Conservation (phyloP, 2,113 vertebrate species). For the Alligator sinensis region DNA sequence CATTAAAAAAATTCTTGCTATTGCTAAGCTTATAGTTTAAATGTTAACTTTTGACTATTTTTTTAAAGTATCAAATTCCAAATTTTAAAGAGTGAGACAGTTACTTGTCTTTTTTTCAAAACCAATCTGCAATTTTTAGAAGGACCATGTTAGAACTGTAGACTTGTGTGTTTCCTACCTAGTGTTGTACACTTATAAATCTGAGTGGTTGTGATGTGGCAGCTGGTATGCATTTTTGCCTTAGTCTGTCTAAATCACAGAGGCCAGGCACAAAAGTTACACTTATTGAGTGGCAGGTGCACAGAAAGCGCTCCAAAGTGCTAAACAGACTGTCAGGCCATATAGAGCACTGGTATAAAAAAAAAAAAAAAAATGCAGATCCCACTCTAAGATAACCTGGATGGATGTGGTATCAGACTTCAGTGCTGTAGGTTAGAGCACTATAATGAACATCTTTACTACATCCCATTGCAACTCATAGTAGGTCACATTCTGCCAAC, state of each 20-base stretch:
- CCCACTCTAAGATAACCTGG: too few species aligned
- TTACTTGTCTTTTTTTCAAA: slow-evolving; percentile 19
- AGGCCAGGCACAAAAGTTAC: too few species aligned
- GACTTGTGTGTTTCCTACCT: slow-evolving; percentile 15
- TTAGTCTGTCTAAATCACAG: slow-evolving; percentile 6
- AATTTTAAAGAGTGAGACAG: not conserved
- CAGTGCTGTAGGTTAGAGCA: too few species aligned
- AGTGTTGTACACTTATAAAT: slow-evolving; percentile 23
- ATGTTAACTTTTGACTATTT: not conserved
- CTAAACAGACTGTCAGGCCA: too few species aligned
- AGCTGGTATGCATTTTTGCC: slow-evolving; percentile 9
- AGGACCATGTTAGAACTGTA: slow-evolving; percentile 22
- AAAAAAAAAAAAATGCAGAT: too few species aligned
- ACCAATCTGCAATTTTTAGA: slow-evolving; percentile 25
- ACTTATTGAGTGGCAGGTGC: too few species aligned
- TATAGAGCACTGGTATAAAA: too few species aligned
- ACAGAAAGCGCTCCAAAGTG: too few species aligned
- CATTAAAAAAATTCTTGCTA: not conserved
- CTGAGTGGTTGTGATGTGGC: slow-evolving; percentile 47
- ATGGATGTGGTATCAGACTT: too few species aligned
- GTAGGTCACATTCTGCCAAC: too few species aligned
- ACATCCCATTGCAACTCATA: too few species aligned
- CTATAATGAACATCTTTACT: too few species aligned
- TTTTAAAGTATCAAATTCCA: not conserved
- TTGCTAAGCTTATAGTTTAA: slow-evolving; percentile 23